These are phyloP conservation scores for Melanotaenia duboulayi DNA, from an alignment of 2,113 vertebrate genomes.

Conservation along the genomic window DNA sequence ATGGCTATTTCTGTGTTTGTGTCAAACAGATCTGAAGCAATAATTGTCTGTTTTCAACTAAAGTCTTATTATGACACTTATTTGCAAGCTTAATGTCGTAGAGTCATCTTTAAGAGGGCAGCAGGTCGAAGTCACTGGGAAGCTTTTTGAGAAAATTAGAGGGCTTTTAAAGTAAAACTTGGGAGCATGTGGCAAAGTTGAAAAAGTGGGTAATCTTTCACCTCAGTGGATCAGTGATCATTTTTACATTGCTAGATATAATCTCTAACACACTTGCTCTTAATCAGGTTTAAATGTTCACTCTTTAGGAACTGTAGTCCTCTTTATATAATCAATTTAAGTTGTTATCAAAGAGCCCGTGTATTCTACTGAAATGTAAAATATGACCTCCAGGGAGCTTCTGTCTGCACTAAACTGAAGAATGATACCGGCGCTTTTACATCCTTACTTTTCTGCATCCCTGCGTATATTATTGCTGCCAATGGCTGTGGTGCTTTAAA, in stretches of 20 bases:
- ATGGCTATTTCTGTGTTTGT: constrained; percentile 66
- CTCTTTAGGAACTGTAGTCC: constrained; percentile 36
- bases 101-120: constrained; percentile 61
- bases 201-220: constrained; percentile 46
- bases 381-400: constrained; percentile 38
- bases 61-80: constrained; percentile 58
- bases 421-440: constrained; percentile 66
- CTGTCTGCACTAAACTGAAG: constrained; percentile 45
- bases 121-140: constrained; percentile 53
- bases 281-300: constrained; percentile 50
- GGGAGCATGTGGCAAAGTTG: constrained; percentile 63
- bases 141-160: constrained; percentile 55
- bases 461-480: constrained; percentile 11
- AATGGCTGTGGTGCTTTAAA: neutral
- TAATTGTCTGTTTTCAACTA: constrained; percentile 58
- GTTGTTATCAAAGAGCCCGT: constrained; percentile 31
- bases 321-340: constrained; percentile 45
- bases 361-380: constrained; percentile 52
- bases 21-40: constrained; percentile 66
- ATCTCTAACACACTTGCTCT: constrained; percentile 38
- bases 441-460: constrained; percentile 51
- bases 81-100: constrained; percentile 61
- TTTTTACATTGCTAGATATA: constrained; percentile 47
- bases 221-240: constrained; percentile 47
- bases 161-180: constrained; percentile 49